These are phyloP conservation scores for Gila orcuttii DNA, from an alignment of 2,113 vertebrate genomes.

Conservation along the genomic window DNA sequence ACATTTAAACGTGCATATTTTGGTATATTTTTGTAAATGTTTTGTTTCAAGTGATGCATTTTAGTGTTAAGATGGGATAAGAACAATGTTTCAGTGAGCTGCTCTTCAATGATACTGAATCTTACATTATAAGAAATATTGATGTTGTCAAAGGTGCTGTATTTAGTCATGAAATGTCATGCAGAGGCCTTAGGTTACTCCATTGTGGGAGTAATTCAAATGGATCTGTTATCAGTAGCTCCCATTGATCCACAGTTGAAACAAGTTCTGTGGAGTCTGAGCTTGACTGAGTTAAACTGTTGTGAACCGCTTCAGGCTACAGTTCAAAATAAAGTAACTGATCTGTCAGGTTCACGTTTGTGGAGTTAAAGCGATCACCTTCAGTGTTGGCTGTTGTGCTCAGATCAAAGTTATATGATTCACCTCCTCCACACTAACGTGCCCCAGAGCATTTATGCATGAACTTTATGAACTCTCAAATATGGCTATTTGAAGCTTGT, in stretches of 20 bases:
- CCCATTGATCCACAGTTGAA: not conserved
- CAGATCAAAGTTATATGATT: not conserved
- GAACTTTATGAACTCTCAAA: not conserved
- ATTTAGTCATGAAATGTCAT: conserved; percentile 4
- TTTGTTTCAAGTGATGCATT: not conserved
- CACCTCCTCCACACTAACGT: not conserved
- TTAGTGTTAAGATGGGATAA: not conserved
- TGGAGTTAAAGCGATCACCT: not conserved
- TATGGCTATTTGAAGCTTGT: not conserved
- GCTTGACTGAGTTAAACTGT: not conserved
- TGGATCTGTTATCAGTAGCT: not conserved
- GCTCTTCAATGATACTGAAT: not conserved
- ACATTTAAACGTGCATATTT: not conserved
- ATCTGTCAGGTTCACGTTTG: not conserved
- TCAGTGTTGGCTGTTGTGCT: not conserved
- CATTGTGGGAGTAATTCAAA: not conserved
- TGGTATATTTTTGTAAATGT: not conserved
- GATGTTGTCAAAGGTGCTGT: not conserved
- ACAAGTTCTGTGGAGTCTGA: not conserved
- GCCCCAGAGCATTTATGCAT: not conserved
- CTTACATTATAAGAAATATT: not conserved
- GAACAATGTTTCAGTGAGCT: not conserved
- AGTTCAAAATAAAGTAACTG: not conserved
- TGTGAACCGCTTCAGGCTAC: not conserved
- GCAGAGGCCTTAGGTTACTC: not conserved